phyloP scores from a whole-genome alignment of 2,113 vertebrate species.

The Ramphastos sulfuratus region DNA sequence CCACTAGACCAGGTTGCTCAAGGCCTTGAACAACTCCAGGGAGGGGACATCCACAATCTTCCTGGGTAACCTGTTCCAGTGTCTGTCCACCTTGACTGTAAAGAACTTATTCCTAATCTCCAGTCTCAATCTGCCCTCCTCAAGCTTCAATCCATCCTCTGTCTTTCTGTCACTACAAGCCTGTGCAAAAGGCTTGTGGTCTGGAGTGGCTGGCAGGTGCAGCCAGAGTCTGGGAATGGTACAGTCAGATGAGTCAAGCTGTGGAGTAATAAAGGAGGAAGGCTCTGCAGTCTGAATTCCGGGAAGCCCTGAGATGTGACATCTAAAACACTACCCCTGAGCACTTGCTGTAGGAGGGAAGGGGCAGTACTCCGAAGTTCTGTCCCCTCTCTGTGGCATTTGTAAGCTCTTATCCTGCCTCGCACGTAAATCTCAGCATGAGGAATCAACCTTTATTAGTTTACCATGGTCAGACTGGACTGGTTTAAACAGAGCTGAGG shows the following conservation, averaged over 20 bases:
- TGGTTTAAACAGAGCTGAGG: constrained; percentile 72
- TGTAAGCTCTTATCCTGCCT: constrained; percentile 22
- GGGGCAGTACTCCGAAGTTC: not conserved
- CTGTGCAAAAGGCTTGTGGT: too few species aligned
- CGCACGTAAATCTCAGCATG: constrained; percentile 22
- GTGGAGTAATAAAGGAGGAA: not conserved
- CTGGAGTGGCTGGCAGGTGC: not conserved
- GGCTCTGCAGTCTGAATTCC: not conserved
- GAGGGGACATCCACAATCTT: too few species aligned
- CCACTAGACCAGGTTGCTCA: too few species aligned
- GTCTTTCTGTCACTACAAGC: too few species aligned
- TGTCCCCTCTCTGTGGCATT: not conserved
- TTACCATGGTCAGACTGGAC: constrained; percentile 53
- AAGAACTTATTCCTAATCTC: too few species aligned
- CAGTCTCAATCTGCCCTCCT: too few species aligned
- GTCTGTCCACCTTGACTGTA: too few species aligned
- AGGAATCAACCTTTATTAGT: constrained; percentile 51
- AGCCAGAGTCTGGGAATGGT: not conserved
- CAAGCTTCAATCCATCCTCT: too few species aligned
- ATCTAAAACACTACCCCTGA: not conserved
- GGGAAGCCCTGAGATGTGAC: not conserved
- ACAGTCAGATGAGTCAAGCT: not conserved
- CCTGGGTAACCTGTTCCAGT: too few species aligned
- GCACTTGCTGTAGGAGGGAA: not conserved
- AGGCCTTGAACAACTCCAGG: too few species aligned